phyloP scores from a whole-genome alignment of 1,140 invertebrate genomes.

The Reticulitermes speratus region DNA sequence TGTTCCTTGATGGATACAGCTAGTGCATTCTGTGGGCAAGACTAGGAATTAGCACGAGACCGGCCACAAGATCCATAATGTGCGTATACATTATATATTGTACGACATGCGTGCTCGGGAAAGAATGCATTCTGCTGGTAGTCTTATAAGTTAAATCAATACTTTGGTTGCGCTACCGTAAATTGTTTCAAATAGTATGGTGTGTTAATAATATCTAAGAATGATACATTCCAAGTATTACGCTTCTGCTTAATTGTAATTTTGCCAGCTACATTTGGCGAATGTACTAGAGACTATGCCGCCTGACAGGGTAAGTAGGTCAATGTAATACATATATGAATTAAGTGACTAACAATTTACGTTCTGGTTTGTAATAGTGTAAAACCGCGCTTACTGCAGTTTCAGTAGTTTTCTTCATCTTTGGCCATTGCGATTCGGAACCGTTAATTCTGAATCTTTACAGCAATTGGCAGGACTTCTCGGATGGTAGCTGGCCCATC shows the following conservation, averaged over 20 bases:
- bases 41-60: neutral
- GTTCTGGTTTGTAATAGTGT: neutral
- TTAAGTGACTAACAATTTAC: neutral
- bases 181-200: neutral
- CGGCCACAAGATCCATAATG: too few relatives aligned
- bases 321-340: neutral
- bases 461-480: too few relatives aligned
- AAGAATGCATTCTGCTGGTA: neutral
- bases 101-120: too few relatives aligned
- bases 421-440: too few relatives aligned
- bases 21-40: neutral
- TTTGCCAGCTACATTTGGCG: neutral
- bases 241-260: neutral
- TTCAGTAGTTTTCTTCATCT: too few relatives aligned
- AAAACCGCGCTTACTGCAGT: neutral
- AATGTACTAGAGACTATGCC: neutral
- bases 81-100: too few relatives aligned
- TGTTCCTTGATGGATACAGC: too few relatives aligned
- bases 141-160: neutral
- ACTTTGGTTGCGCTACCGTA: neutral
- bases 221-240: neutral
- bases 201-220: neutral
- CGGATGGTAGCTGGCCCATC: too few relatives aligned
- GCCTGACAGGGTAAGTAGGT: neutral
- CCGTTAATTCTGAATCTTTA: too few relatives aligned